A percentile compares a stretch with the other conserved stretches of the same genome.
These are phyloP conservation scores for Zaprionus lachaisei DNA, from an alignment of 1,140 invertebrate genomes.

Conservation along the genomic window DNA sequence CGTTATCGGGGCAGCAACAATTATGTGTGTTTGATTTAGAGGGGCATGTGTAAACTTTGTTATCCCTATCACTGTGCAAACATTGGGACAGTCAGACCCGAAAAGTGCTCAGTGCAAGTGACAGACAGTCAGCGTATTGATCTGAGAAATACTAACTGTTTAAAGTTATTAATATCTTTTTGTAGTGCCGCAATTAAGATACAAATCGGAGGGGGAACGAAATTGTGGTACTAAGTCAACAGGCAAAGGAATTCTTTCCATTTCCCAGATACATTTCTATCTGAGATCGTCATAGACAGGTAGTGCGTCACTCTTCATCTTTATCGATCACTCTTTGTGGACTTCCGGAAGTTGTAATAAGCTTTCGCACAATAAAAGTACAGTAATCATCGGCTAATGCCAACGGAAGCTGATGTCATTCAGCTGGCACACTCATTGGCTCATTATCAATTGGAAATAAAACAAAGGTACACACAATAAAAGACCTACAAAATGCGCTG, in stretches of 20 bases:
- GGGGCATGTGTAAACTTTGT: constrained; percentile 32
- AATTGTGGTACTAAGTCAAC: constrained; percentile 1
- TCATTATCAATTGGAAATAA: constrained; percentile 49
- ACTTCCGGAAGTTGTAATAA: constrained; percentile 2
- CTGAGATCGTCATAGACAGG: not conserved
- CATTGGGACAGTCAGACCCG: constrained; percentile 28
- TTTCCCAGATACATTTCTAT: not conserved
- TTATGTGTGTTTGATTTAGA: constrained; percentile 45
- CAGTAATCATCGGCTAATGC: not conserved
- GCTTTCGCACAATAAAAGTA: constrained; percentile 18
- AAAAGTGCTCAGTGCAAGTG: constrained; percentile 25
- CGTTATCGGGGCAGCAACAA: constrained; percentile 41
- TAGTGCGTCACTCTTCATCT: constrained; percentile 33
- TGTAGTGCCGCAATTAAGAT: constrained; percentile 21
- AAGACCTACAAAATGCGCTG: constrained; percentile 26
- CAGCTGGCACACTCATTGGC: constrained; percentile 23
- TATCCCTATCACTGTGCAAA: constrained; percentile 60
- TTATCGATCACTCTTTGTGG: not conserved
- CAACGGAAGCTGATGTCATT: constrained; percentile 52
- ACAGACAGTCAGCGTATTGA: constrained; percentile 30
- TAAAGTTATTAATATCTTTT: constrained; percentile 34
- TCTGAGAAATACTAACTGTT: constrained; percentile 25
- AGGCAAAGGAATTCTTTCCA: not conserved
- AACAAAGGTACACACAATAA: constrained; percentile 38
- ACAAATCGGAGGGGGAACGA: not conserved